Evolutionary conservation across 1,140 invertebrate genomes (phyloP), one percentile per base, ranked within the genome.

Genomic region (Bradysia coprophila): DNA sequence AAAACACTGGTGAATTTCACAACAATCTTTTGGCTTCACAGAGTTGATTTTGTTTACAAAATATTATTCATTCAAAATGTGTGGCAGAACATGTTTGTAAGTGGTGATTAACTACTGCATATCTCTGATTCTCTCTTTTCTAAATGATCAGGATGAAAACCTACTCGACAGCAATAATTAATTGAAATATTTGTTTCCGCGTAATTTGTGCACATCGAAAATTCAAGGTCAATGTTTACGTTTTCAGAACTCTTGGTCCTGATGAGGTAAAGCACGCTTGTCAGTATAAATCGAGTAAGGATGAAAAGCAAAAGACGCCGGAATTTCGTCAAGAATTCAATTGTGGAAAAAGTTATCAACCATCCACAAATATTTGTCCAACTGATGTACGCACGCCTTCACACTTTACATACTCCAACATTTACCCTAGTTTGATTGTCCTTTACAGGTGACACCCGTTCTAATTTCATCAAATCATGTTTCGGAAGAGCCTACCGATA

Each of bases 311-410:
- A 43, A 54, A 44, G 22, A 58, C 61, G 15, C 32, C 32, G 31
- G 21, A 40, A 40, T 40, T 16, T 24, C 21, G 39, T 18, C 24
- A 40, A 16, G 66, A 70, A 51, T 55, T 64, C 41, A 73, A 73
- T 54, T 56, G 63, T 40, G 68, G 66, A 2, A 63, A 64, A 38
- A 57, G 63, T 38, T 88, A 81, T 50, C 62, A 61, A 42, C 75
- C 79, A 6, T 83, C 78, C 0, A 67, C 71, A 39, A 89, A 89
- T 51, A 69, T 82, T 33, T 71, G 78, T 0, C 85, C 84, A 2
- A 74, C 75, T 11, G 72, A 76, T 46, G 65, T n/a, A n/a, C n/a
- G n/a, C n/a, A n/a, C n/a, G n/a, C n/a, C n/a, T n/a, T n/a, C n/a
- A n/a, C n/a, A n/a, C n/a, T n/a, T n/a, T n/a, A n/a, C n/a, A n/a